Evolutionary conservation across 1,140 invertebrate genomes (phyloP).

Genomic region (Ostrea denselamellosa): DNA sequence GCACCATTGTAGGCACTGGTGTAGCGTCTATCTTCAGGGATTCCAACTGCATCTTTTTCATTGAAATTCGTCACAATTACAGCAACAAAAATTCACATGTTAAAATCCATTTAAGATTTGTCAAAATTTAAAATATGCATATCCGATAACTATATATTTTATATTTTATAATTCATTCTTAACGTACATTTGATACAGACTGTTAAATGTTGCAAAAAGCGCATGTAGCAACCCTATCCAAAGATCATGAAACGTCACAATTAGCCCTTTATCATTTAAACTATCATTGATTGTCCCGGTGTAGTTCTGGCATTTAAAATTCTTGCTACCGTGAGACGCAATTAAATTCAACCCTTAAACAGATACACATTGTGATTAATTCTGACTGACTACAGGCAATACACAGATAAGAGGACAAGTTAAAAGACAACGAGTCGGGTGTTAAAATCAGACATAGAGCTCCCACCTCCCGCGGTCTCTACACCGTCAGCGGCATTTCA

Average conservation of each 20-base stretch:
- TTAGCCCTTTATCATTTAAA: conserved; percentile 28
- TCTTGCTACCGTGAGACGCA: conserved; percentile 34
- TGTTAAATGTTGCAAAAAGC: neutral
- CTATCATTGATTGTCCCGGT: neutral
- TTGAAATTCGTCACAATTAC: conserved; percentile 9
- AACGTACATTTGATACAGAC: conserved; percentile 6
- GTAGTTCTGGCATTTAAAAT: conserved; percentile 13
- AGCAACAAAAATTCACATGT: neutral
- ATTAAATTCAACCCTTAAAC: conserved; percentile 4
- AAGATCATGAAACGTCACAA: conserved; percentile 17
- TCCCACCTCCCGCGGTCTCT: conserved; percentile 2
- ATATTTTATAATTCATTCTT: conserved; percentile 4
- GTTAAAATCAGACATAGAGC: conserved; percentile 3
- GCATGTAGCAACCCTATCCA: conserved; percentile 32
- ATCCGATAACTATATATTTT: neutral
- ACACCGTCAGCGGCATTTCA: neutral
- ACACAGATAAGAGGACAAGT: conserved; percentile 20
- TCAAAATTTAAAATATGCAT: neutral
- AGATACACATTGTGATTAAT: conserved; percentile 26
- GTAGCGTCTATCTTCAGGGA: conserved; percentile 49
- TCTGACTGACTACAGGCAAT: neutral
- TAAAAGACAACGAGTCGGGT: conserved; percentile 26
- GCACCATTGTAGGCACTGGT: conserved; percentile 42
- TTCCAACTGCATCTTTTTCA: conserved; percentile 45
- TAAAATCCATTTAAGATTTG: neutral